These are phyloP conservation scores for Chanos chanos DNA, from an alignment of 2,797 vertebrate species.

Conservation along the genomic window DNA sequence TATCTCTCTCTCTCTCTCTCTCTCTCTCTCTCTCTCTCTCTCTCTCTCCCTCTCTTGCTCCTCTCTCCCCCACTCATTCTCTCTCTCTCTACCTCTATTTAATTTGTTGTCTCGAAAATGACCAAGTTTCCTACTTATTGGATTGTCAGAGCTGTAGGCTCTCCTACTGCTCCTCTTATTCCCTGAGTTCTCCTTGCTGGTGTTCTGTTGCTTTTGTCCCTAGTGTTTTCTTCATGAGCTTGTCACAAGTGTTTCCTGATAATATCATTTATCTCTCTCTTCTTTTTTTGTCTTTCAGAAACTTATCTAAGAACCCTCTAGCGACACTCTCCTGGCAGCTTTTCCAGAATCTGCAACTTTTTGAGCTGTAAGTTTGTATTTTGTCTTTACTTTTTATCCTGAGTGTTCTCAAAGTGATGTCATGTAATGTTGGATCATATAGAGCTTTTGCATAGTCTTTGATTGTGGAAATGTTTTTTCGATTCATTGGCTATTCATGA, in stretches of 20 bases:
- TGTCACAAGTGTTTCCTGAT: slow-evolving; percentile 14
- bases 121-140: slow-evolving; percentile 45
- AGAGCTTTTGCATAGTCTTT: too few species aligned
- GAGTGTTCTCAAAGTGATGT: too few species aligned
- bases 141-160: slow-evolving; percentile 19
- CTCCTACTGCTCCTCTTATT: slow-evolving; percentile 12
- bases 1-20: slow-evolving; percentile 50
- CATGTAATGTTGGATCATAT: too few species aligned
- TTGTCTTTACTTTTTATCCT: not conserved
- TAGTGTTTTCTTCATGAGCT: slow-evolving; percentile 33
- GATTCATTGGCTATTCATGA: too few species aligned
- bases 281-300: slow-evolving; percentile 65
- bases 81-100: slow-evolving; percentile 36
- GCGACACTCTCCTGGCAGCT: slow-evolving; percentile 84
- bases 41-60: too few species aligned
- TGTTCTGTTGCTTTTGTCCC: slow-evolving; percentile 15
- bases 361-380: slow-evolving; percentile 78
- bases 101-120: slow-evolving; percentile 53
- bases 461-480: too few species aligned
- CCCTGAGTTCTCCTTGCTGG: slow-evolving; percentile 9
- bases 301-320: slow-evolving; percentile 83
- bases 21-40: too few species aligned
- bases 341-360: slow-evolving; percentile 83
- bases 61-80: too few species aligned
- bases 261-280: slow-evolving; percentile 23